Evolutionary conservation across 2,797 vertebrate species (phyloP).

Genomic region (Myotis findleyi): DNA sequence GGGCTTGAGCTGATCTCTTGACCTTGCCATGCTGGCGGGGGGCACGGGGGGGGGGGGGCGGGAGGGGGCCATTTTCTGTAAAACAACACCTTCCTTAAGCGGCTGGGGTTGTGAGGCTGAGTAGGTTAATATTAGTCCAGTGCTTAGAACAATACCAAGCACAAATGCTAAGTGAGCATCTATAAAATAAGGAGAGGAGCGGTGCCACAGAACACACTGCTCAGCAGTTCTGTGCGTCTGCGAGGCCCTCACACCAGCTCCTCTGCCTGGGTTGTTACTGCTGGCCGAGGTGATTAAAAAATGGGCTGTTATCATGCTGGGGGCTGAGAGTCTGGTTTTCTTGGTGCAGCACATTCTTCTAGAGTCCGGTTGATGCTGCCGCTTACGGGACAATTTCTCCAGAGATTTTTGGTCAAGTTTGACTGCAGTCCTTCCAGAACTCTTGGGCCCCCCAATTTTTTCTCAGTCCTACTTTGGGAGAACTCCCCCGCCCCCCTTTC

Average conservation of each 20-base stretch:
- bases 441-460: neutral
- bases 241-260: neutral
- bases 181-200: neutral
- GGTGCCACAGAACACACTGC: neutral
- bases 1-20: neutral
- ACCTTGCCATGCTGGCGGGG: neutral
- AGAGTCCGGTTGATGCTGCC: neutral
- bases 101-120: neutral
- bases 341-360: neutral
- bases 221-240: too few relatives aligned
- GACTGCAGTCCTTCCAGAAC: neutral
- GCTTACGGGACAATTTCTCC: neutral
- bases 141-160: neutral
- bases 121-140: neutral
- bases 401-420: neutral
- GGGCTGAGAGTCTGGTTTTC: neutral
- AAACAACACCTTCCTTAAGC: neutral
- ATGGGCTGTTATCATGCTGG: neutral
- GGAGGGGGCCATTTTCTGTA: neutral
- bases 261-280: neutral
- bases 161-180: neutral
- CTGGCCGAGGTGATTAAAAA: neutral
- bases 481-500: neutral
- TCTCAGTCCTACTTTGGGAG: neutral
- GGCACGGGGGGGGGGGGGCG: rapidly evolving